A percentile compares a stretch with the other conserved stretches of the same genome.
Conservation (phyloP, 2,113 vertebrate species). For the Phocoena sinus region DNA sequence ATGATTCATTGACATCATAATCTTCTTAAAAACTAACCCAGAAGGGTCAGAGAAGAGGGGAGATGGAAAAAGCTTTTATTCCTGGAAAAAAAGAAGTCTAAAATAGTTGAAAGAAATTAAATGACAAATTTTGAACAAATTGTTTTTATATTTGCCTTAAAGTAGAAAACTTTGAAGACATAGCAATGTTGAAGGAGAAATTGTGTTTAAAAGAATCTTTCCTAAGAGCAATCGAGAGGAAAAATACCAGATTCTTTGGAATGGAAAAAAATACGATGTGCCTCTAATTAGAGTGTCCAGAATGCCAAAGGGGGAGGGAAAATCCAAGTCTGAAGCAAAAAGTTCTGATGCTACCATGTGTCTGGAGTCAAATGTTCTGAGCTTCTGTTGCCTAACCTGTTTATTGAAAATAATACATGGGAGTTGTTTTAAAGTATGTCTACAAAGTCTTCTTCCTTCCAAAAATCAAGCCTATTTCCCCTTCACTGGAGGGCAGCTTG, state of each 20-base stretch:
- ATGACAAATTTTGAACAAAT: neutral
- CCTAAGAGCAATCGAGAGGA: neutral
- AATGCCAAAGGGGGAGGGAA: rapidly evolving
- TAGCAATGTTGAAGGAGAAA: neutral
- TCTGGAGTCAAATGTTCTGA: neutral
- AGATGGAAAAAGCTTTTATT: neutral
- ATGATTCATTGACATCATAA: neutral
- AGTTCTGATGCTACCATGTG: no score
- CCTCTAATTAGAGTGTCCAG: no score
- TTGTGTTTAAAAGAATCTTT: neutral
- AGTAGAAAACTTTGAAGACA: neutral
- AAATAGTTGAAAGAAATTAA: neutral
- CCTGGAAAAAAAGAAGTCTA: neutral
- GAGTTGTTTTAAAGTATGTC: neutral
- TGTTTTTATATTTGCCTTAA: neutral
- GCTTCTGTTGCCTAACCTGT: neutral
- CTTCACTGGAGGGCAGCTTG: no score
- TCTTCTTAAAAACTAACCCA: conserved; percentile 9
- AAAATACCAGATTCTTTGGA: neutral
- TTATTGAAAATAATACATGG: neutral
- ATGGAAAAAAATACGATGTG: rapidly evolving
- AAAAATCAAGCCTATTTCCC: neutral
- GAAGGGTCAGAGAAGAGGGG: neutral
- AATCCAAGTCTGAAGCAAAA: neutral
- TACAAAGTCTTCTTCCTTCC: neutral